phyloP scores from a whole-genome alignment of 2,888 invertebrate genomes.

The Troglohyphantes excavatus region DNA sequence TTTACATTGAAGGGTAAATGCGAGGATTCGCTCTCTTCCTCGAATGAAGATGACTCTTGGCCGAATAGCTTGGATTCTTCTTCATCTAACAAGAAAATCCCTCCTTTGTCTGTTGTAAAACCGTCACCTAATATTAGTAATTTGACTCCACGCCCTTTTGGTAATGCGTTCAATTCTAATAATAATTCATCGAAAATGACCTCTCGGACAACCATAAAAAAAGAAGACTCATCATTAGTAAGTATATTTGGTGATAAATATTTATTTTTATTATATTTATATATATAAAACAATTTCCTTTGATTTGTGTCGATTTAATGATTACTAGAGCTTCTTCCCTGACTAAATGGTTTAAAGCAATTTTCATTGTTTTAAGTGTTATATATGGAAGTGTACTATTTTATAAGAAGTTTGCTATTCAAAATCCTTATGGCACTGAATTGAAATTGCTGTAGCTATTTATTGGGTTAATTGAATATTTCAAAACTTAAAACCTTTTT shows the following conservation, averaged over 20 bases:
- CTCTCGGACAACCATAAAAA: background rate
- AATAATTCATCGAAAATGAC: background rate
- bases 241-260: background rate
- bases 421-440: too few species aligned
- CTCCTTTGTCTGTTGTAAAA: conserved; percentile 34
- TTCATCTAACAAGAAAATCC: conserved; percentile 11
- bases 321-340: too few species aligned
- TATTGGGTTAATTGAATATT: too few species aligned
- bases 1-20: conserved; percentile 83
- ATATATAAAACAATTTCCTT: too few species aligned
- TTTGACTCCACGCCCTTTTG: conserved; percentile 57
- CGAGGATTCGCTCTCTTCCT: conserved; percentile 67
- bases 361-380: too few species aligned
- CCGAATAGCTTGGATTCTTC: conserved; percentile 40
- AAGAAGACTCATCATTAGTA: background rate
- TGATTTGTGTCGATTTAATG: too few species aligned
- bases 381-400: too few species aligned
- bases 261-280: too few species aligned
- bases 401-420: too few species aligned
- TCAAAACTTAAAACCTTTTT: too few species aligned
- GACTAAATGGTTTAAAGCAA: too few species aligned
- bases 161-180: conserved; percentile 2
- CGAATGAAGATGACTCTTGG: conserved; percentile 71
- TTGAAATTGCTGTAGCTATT: too few species aligned
- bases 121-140: conserved; percentile 50